Evolutionary conservation across 2,797 vertebrate species (phyloP), one percentile per base, ranked within the genome.

Genomic region (Phoeniculus purpureus): DNA sequence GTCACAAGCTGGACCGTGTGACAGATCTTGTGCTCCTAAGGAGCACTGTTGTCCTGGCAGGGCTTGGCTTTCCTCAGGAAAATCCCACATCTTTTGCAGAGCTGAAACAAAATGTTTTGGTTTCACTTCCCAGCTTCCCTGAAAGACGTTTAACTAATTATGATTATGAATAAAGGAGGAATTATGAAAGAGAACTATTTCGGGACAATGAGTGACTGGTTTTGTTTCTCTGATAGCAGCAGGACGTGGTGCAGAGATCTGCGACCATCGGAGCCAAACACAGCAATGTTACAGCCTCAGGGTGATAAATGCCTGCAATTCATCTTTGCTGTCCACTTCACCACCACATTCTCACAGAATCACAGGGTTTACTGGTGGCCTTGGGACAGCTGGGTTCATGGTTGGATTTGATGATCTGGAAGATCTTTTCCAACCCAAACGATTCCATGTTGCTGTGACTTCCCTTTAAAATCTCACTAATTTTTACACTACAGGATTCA

Each of bases 261-360:
- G 0, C 85, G 65, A 20, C 43, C 0, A 0, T 70, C 31, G 6
- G 29, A 72, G 2, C n/a, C 29, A 22, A 67, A 31, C 11, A 13
- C 58, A 71, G 61, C 22, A 81, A 13, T 5, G 12, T 47, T 27
- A 17, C 27, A 61, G 37, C 10, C 23, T 68, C 27, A 48, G 54
- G 20, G 21, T 55, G 22, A 73, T 51, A 65, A 67, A 25, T 8
- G 21, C 15, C 65, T 43, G 23, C 65, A 80, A 54, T 32, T 25
- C 11, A 48, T 50, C 45, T 54, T 73, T 64, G 47, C 50, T 59
- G 10, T 54, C 19, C 29, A 6, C 15, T 73, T 86, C 29, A 55
- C 25, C 3, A 3, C 47, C 61, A 29, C 22, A 21, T 12, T 76
- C 75, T 80, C 26, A 51, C n/a, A n/a, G n/a, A n/a, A n/a, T n/a